Conservation (phyloP, 2,888 invertebrate species). For the Sarcophaga carnaria region DNA sequence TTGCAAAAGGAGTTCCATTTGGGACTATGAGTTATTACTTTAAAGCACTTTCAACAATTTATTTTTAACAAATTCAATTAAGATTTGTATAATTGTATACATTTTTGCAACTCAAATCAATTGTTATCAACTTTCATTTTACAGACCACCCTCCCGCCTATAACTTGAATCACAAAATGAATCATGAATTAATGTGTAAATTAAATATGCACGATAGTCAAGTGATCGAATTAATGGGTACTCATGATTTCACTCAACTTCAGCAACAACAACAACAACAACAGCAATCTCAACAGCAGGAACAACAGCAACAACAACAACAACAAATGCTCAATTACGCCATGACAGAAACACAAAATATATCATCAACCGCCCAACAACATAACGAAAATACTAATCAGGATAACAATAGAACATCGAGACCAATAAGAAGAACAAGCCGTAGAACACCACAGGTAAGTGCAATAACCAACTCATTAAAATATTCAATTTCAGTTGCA, state of each 20-base stretch:
- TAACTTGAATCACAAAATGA: conserved; percentile 53
- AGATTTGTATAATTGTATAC: too few relatives aligned
- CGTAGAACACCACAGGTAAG: conserved; percentile 79
- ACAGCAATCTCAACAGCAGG: neutral
- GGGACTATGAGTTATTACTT: too few relatives aligned
- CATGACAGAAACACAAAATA: conserved; percentile 61
- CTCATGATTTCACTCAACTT: conserved; percentile 77
- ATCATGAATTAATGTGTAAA: conserved; percentile 68
- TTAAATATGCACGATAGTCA: conserved; percentile 75
- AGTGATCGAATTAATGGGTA: conserved; percentile 76
- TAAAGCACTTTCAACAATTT: too few relatives aligned
- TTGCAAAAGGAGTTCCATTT: too few relatives aligned
- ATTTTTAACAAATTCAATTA: too few relatives aligned
- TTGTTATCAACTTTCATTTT: conserved; percentile 2
- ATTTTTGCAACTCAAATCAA: too few relatives aligned
- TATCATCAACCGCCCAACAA: conserved; percentile 74
- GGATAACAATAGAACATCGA: conserved; percentile 74
- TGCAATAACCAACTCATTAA: neutral
- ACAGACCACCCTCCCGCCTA: conserved; percentile 58
- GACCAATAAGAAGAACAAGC: conserved; percentile 78
- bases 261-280: conserved; percentile 71
- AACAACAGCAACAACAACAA: conserved; percentile 67
- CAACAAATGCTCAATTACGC: conserved; percentile 71
- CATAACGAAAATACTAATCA: conserved; percentile 74
- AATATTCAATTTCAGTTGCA: too few relatives aligned